Base-by-base conservation (phyloP, 2,797 vertebrate genomes). In the Hafferia zeledoni region DNA sequence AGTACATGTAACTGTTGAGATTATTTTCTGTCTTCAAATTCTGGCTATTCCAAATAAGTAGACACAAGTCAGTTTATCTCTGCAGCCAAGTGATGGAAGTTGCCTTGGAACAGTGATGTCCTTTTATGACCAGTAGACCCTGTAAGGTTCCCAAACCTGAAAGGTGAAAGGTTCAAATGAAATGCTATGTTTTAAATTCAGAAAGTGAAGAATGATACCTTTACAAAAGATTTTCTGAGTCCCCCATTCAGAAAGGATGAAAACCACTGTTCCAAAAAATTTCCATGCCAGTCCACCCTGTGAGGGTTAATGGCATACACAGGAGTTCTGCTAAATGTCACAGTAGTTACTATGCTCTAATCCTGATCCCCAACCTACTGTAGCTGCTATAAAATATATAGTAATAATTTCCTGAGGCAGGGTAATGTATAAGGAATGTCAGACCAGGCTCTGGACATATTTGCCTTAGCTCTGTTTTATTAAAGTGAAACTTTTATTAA, bases 401-500 rank as follows among this genome's bases (percentile, higher is more conserved):
- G 98, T 98, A 98, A 98, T 98, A 97, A 98, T 98, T 98, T 98
- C 98, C 98, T 98, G 98, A 98, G 96, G 98, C 98, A 97, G 94
- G 95, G 97, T 98, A 98, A 98, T 98, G 98, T 98, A 98, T 97
- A 98, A 98, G 97, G 98, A 98, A 98, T 98, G 98, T 98, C 97
- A 98, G 97, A 94, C 96, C 87, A 97, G 96, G 94, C 96, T 97
- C 98, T 97, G 97, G 97, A 98, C 98, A 97, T 98, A 98, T 97
- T 98, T 98, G 98, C 97, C 96, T 98, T 97, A 98, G 96, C 96
- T 98, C 97, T 93, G 95, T 98, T 98, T 98, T 98, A 98, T 98
- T 98, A 98, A 98, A 98, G 97, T 97, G 97, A 98, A 98, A 98
- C 97, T 98, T 98, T 98, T 98, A 98, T 98, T 97, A 98, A 98